A percentile compares a stretch with the other conserved stretches of the same genome.
Conservation (phyloP, 2,888 invertebrate genomes). For the Deroplatys truncata region DNA sequence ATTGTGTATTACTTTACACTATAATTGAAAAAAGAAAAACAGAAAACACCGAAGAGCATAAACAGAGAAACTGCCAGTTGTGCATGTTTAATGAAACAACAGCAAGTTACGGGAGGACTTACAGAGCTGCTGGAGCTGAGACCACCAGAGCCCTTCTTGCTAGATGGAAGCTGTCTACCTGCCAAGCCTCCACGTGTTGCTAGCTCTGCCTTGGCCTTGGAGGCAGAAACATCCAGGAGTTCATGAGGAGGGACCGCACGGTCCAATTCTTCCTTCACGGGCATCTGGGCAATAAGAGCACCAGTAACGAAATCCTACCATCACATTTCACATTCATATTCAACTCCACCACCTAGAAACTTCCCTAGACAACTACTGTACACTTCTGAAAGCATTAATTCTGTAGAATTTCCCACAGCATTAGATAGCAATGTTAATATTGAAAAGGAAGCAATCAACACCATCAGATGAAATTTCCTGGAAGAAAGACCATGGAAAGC, state of each 20-base stretch:
- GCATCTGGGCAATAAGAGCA: slow-evolving; percentile 47
- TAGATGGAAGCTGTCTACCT: slow-evolving; percentile 61
- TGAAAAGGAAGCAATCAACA: neutral
- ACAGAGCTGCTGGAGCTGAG: slow-evolving; percentile 64
- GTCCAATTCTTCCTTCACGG: slow-evolving; percentile 66
- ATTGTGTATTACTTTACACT: neutral
- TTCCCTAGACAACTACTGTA: neutral
- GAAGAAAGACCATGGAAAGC: neutral
- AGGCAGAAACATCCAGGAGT: slow-evolving; percentile 82
- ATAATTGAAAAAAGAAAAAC: neutral
- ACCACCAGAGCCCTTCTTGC: slow-evolving; percentile 39
- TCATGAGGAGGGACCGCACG: slow-evolving; percentile 83
- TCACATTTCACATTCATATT: neutral
- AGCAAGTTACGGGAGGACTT: slow-evolving; percentile 8
- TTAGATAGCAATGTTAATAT: neutral
- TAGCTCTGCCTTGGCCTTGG: slow-evolving; percentile 79
- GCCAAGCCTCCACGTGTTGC: slow-evolving; percentile 69
- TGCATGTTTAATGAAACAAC: neutral
- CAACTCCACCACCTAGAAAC: neutral
- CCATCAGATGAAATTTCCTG: neutral
- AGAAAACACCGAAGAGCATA: neutral
- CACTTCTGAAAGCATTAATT: slow-evolving; percentile 40
- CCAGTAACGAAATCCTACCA: slow-evolving; percentile 4
- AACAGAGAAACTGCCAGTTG: neutral
- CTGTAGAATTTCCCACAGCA: neutral